Evolutionary conservation across 2,797 vertebrate genomes (phyloP), one percentile per base, ranked within the genome.

Genomic region (Pangasius mekongensis): DNA sequence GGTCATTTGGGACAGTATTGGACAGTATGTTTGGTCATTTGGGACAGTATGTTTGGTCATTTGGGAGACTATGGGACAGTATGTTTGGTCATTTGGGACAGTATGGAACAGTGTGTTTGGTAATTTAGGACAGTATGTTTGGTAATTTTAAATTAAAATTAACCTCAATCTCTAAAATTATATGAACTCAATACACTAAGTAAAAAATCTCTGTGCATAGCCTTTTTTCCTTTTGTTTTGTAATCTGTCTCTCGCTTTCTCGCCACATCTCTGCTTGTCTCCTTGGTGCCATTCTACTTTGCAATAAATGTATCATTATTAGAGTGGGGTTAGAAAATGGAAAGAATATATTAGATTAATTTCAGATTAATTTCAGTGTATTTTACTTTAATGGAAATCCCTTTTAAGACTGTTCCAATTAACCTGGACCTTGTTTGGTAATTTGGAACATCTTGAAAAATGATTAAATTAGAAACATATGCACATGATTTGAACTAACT

Each of bases 311-410:
- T 43, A 43, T 62, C 4, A 13, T 82, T 43, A 82, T 82, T 62
- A 82, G 10, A 83, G 39, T 52, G 22, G 18, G 27, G 43, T 52
- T 67, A 83, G 5, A 67, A 67, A 43, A 52, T 62, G 43, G 43
- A 62, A 66, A 16, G n/a, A 83, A 83, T 83, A 67, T 83, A 83
- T 67, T 67, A 36, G 36, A 36, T 36, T 36, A 36, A 36, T 36
- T 36, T 36, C 36, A 49, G 4, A 67, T 67, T 83, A 83, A 67
- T 52, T 27, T 24, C 43, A 30, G 62, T 30, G 36, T 43, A 43
- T 49, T 83, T 64, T 49, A 66, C 39, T 83, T 66, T 10, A 49
- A 64, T 64, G 1, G 33, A 39, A 27, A 62, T 43, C 2, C 24
- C 13, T 16, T 27, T 62, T 64, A 30, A 49, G 58, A 30, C 27